Percentiles rank a stretch among this genome's conserved stretches.
These are phyloP conservation scores for Adelphocoris suturalis DNA, from an alignment of 2,888 invertebrate species.

Conservation along the genomic window DNA sequence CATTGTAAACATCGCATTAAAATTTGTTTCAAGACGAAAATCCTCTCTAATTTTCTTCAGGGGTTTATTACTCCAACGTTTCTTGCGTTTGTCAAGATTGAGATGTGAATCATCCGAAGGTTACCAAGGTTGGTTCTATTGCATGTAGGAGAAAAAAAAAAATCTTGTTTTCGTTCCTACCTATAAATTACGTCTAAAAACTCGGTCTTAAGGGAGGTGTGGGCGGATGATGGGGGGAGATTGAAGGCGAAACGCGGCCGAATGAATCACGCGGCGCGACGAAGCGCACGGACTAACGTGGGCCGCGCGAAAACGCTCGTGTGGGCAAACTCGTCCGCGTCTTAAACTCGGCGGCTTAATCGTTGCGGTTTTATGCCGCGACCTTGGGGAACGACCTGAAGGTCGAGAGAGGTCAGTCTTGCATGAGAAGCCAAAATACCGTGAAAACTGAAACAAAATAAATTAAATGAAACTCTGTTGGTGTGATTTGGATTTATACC, in stretches of 20 bases:
- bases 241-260: conserved; percentile 25
- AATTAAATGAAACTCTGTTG: no score
- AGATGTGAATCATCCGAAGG: neutral
- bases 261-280: conserved; percentile 36
- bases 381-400: neutral
- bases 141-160: neutral
- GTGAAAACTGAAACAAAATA: no score
- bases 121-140: neutral
- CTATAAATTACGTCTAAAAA: conserved; percentile 56
- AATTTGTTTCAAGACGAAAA: no score
- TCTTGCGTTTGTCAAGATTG: neutral
- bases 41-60: no score
- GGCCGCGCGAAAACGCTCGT: conserved; percentile 46
- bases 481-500: neutral
- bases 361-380: neutral
- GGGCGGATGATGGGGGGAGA: conserved; percentile 40
- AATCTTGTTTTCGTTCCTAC: neutral
- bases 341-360: conserved; percentile 33
- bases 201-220: neutral
- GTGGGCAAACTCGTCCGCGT: conserved; percentile 59
- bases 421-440: no score
- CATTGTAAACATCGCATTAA: no score
- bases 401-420: neutral
- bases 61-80: no score
- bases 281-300: conserved; percentile 27